Evolutionary conservation across 1,140 invertebrate genomes (phyloP).

Genomic region (Sitodiplosis mosellana): DNA sequence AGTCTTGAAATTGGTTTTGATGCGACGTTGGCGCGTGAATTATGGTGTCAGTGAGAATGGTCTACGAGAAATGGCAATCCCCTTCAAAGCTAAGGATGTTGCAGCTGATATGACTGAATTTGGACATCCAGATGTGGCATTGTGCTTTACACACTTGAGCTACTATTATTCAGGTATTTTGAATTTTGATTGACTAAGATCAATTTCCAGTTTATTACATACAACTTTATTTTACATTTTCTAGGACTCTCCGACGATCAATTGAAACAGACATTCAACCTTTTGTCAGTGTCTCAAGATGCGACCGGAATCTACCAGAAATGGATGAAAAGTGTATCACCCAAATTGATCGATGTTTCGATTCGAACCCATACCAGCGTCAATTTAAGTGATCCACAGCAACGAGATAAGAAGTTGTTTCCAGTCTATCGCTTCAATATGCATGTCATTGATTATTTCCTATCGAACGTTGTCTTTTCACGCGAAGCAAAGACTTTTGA

Average conservation of each 20-base stretch:
- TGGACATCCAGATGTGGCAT: background rate
- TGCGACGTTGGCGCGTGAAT: background rate
- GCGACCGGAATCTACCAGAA: background rate
- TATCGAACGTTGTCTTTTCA: background rate
- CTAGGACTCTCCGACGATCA: background rate
- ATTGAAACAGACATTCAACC: background rate
- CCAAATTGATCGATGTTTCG: background rate
- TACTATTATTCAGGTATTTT: background rate
- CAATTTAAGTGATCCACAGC: too few species aligned
- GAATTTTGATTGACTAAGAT: background rate
- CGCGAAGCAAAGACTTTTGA: background rate
- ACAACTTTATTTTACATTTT: background rate
- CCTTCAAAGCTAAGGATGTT: background rate
- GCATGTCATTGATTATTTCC: background rate
- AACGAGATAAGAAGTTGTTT: too few species aligned
- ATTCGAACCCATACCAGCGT: too few species aligned
- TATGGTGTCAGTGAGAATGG: background rate
- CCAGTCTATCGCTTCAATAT: background rate
- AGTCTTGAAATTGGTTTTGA: background rate
- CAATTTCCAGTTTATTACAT: background rate
- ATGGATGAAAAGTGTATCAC: background rate
- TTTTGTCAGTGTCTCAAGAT: background rate
- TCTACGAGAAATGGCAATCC: background rate
- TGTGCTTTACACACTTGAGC: background rate
- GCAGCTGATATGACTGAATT: background rate